phyloP scores from a whole-genome alignment of 2,797 vertebrate species.

The Oophaga sylvatica region DNA sequence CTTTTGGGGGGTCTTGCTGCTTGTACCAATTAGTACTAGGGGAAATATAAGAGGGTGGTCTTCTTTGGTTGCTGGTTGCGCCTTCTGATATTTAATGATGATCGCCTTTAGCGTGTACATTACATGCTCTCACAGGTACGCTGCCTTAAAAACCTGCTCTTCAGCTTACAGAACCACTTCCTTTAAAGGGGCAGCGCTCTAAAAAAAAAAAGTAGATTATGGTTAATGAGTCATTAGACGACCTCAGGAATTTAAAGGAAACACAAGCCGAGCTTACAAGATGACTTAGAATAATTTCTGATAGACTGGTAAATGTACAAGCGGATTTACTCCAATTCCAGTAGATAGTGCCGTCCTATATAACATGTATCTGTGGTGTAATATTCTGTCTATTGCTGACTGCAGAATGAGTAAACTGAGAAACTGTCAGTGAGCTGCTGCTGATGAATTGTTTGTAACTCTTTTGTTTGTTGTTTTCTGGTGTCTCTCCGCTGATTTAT shows the following conservation, averaged over 20 bases:
- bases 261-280: neutral
- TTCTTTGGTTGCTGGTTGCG: neutral
- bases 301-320: neutral
- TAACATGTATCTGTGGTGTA: no score
- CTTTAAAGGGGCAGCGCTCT: neutral
- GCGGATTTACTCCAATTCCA: neutral
- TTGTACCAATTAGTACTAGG: no score
- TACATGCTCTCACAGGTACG: conserved; percentile 11
- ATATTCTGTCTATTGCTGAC: no score
- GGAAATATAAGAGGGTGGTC: no score
- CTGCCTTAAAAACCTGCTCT: conserved; percentile 44
- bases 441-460: no score
- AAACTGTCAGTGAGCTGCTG: no score
- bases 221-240: conserved; percentile 29
- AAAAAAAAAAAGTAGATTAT: conserved; percentile 14
- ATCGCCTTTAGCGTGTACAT: neutral
- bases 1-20: no score
- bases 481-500: no score
- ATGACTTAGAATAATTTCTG: neutral
- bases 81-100: neutral
- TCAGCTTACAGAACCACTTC: conserved; percentile 33
- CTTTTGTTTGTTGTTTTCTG: no score
- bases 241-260: conserved; percentile 22
- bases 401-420: no score
- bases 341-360: neutral